These are phyloP conservation scores for Zygogramma bicolorata DNA, from an alignment of 2,888 invertebrate genomes.

Conservation along the genomic window DNA sequence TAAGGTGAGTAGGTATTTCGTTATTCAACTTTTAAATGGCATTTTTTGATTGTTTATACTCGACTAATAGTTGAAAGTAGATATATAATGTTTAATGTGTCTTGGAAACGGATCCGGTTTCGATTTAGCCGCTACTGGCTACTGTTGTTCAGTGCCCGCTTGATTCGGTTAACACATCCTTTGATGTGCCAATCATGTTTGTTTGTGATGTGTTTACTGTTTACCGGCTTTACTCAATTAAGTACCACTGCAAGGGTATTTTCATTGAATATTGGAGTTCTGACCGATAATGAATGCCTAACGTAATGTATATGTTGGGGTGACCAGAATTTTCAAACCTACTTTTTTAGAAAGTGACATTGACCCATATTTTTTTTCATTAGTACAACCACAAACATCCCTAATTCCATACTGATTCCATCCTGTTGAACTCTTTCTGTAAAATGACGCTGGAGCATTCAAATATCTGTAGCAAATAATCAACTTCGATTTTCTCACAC, in stretches of 20 bases:
- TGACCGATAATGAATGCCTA: background rate
- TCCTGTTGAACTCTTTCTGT: too few relatives aligned
- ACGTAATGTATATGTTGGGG: background rate
- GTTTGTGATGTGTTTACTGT: constrained; percentile 40
- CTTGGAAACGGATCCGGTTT: background rate
- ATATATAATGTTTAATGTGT: background rate
- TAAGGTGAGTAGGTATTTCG: constrained; percentile 11
- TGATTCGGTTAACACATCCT: constrained; percentile 41
- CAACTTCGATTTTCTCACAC: too few relatives aligned
- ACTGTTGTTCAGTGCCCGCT: constrained; percentile 18
- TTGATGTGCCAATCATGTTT: constrained; percentile 59
- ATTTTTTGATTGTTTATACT: background rate
- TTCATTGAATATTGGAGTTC: background rate
- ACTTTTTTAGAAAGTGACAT: background rate
- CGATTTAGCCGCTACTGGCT: constrained; percentile 29
- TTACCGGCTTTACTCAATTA: constrained; percentile 14
- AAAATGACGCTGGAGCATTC: too few relatives aligned
- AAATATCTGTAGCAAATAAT: too few relatives aligned
- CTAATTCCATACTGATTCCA: background rate
- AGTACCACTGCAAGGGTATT: background rate
- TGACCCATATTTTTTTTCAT: background rate
- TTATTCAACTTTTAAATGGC: background rate
- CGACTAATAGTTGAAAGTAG: background rate
- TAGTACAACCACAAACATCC: background rate
- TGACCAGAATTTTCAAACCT: background rate